These are phyloP conservation scores for Acridotheres tristis DNA, from an alignment of 2,797 vertebrate species.

Conservation along the genomic window DNA sequence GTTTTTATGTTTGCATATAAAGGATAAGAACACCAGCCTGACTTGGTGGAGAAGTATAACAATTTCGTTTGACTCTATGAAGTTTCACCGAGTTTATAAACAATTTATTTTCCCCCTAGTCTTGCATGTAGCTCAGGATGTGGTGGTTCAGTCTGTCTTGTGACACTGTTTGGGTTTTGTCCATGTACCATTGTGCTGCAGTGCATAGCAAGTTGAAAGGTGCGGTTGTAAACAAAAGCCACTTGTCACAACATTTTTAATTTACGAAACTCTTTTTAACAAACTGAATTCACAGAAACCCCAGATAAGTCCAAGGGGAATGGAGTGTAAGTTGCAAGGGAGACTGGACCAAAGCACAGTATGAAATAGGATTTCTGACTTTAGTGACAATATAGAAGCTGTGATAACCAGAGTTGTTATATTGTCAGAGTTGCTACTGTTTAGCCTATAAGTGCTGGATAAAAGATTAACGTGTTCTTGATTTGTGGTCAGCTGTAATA, in stretches of 20 bases:
- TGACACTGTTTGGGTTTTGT: background rate
- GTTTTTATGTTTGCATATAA: background rate
- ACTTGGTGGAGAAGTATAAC: background rate
- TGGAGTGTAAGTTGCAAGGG: accelerated
- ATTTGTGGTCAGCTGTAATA: background rate
- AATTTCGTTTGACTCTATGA: background rate
- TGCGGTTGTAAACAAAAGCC: background rate
- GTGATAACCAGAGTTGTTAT: accelerated
- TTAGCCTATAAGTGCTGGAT: background rate
- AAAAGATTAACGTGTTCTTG: background rate
- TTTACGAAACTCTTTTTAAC: background rate
- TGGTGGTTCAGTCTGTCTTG: background rate
- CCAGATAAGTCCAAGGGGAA: background rate
- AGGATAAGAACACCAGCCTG: too few species aligned
- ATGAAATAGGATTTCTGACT: background rate
- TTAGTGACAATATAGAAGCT: background rate
- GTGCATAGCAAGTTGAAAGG: background rate
- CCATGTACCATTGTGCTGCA: accelerated
- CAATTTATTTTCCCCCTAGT: accelerated
- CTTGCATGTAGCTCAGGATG: background rate
- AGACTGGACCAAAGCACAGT: background rate
- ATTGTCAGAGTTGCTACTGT: background rate
- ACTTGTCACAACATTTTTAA: background rate
- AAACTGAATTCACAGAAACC: background rate
- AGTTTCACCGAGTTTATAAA: background rate